These are phyloP conservation scores for Craseonycteris thonglongyai DNA, from an alignment of 2,113 vertebrate genomes.

Conservation along the genomic window DNA sequence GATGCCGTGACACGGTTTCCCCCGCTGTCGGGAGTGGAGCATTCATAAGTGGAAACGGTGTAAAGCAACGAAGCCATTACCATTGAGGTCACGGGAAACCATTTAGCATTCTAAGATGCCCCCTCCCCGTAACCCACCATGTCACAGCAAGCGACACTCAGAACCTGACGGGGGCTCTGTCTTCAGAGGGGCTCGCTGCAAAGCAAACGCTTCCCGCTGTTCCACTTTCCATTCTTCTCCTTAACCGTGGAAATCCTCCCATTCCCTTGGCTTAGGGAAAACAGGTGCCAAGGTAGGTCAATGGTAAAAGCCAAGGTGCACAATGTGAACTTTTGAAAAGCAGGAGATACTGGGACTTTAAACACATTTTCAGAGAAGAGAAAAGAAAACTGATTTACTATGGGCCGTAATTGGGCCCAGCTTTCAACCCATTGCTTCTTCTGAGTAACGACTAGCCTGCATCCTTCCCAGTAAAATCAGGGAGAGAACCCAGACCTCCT, in stretches of 20 bases:
- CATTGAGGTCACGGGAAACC: background rate
- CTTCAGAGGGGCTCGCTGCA: background rate
- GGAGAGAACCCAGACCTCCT: background rate
- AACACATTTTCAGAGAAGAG: background rate
- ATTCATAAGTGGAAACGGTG: background rate
- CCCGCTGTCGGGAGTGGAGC: too few species aligned
- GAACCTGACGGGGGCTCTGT: background rate
- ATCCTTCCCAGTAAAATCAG: fast-evolving
- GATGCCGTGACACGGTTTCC: background rate
- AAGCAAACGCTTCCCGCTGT: background rate
- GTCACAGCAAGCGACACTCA: background rate
- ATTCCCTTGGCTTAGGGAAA: background rate
- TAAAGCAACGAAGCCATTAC: background rate
- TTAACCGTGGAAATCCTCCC: background rate
- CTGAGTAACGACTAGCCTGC: background rate
- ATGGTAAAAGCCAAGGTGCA: background rate
- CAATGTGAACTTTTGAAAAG: background rate
- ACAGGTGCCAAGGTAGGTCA: background rate
- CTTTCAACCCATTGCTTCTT: background rate
- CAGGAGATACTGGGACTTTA: background rate
- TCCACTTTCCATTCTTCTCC: background rate
- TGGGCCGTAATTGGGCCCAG: background rate
- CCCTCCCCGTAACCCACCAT: background rate
- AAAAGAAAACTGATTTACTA: background rate
- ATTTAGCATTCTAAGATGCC: background rate